Base-by-base conservation (phyloP, 1,140 invertebrate genomes). In the Heliconius himera region DNA sequence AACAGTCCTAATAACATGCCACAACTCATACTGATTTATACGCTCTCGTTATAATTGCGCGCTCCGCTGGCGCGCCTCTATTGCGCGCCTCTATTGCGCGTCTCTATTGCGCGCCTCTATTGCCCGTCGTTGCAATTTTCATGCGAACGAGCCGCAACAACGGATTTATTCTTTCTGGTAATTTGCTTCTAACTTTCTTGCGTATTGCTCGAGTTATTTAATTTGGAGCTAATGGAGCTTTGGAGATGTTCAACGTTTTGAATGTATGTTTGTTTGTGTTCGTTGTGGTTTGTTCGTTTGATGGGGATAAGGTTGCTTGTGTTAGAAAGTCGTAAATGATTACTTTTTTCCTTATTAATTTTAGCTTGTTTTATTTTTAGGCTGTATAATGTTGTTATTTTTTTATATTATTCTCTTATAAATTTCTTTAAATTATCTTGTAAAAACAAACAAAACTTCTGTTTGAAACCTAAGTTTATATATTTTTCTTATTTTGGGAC, bases 21-120 rank as follows among this genome's bases (percentile, higher is more conserved):
- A 92, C 91, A 92, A 91, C 85, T 93, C 91, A 91, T 91, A 89
- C 88, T 93, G 93, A 94, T 94, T 94, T 93, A 93, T 92, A 87
- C 86, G 82, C 81, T 87, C 91, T 93, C 91, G 90, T 94, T 94
- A 93, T 92, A 93, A 91, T 93, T 92, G 91, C 89, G 84, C 91
- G 91, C 91, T 92, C 84, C 84, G 90, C 86, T 92, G 91, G 87
- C 86, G 84, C 85, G 83, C 88, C 84, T 85, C 86, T 89, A 87
- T 88, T 83, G 87, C n/a, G n/a, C n/a, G n/a, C n/a, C n/a, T n/a
- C n/a, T n/a, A n/a, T n/a, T n/a, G n/a, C n/a, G n/a, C n/a, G n/a
- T n/a, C n/a, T n/a, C n/a, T n/a, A n/a, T n/a, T n/a, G n/a, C 86
- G 33, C 33, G 83, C 88, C 84, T 84, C 86, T 89, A 87, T 88